Conservation (phyloP, 2,888 invertebrate genomes). For the Eupsilia transversa region DNA sequence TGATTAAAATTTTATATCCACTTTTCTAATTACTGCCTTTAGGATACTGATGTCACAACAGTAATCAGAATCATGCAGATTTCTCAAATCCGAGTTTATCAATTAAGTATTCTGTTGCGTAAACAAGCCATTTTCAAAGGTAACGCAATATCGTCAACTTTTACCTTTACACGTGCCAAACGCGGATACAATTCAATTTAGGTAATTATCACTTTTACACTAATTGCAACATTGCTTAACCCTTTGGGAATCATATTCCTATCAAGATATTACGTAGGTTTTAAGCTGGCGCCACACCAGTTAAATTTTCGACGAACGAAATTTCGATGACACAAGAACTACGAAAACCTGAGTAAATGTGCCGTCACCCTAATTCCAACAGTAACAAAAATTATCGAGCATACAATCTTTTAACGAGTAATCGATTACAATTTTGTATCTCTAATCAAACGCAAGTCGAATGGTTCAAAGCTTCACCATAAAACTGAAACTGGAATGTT, state of each 20-base stretch:
- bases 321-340: not conserved
- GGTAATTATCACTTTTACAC: conserved; percentile 33
- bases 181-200: conserved; percentile 44
- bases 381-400: conserved; percentile 17
- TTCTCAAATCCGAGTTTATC: conserved; percentile 45
- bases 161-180: conserved; percentile 33
- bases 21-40: not conserved
- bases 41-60: conserved; percentile 2
- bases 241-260: conserved; percentile 2
- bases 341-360: conserved; percentile 21
- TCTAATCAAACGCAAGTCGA: conserved; percentile 20
- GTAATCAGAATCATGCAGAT: conserved; percentile 34
- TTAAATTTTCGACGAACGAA: not conserved
- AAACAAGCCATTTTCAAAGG: conserved; percentile 31
- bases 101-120: conserved; percentile 45
- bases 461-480: conserved; percentile 34
- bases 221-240: conserved; percentile 39
- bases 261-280: not conserved
- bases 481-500: conserved; percentile 58
- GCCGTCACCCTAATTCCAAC: not conserved
- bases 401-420: conserved; percentile 18
- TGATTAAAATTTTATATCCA: not conserved
- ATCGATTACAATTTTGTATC: conserved; percentile 31
- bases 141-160: conserved; percentile 38
- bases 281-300: conserved; percentile 4